phyloP scores from a whole-genome alignment of 2,888 invertebrate species.

The Diploptera punctata region DNA sequence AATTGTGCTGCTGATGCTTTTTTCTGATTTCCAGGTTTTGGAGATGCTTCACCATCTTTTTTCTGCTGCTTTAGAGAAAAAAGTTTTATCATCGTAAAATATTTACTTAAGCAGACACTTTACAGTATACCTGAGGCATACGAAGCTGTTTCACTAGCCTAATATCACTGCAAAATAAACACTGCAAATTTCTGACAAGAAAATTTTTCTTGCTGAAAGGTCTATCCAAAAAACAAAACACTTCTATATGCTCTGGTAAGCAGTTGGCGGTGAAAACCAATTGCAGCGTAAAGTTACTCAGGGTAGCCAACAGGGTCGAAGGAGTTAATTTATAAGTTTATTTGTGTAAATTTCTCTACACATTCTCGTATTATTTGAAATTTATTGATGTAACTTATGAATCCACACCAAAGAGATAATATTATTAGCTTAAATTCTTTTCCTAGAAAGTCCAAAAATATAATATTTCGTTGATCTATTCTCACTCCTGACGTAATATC shows the following conservation, averaged over 20 bases:
- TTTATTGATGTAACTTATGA: too few relatives aligned
- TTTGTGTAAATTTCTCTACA: too few relatives aligned
- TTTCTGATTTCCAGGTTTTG: slow-evolving; percentile 79
- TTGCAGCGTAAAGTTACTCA: background rate
- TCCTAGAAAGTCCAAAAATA: too few relatives aligned
- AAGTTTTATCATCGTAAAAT: slow-evolving; percentile 86
- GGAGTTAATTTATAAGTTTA: too few relatives aligned
- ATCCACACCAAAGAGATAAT: too few relatives aligned
- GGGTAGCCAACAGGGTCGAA: background rate
- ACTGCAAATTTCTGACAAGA: slow-evolving; percentile 21
- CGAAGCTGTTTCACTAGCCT: slow-evolving; percentile 1
- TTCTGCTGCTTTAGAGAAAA: slow-evolving; percentile 98
- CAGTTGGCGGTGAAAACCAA: slow-evolving; percentile 6
- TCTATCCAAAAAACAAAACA: slow-evolving; percentile 21
- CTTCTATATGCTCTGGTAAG: background rate
- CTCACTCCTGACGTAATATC: too few relatives aligned
- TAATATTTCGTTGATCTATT: too few relatives aligned
- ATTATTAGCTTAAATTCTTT: too few relatives aligned
- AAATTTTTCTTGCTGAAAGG: slow-evolving; percentile 1
- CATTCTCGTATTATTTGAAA: too few relatives aligned
- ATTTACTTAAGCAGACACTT: background rate
- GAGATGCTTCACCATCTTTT: slow-evolving; percentile 92
- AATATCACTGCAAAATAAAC: slow-evolving; percentile 19
- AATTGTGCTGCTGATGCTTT: slow-evolving; percentile 97
- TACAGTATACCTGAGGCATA: slow-evolving; percentile 26